Percentiles rank a stretch among this genome's conserved stretches.
Conservation (phyloP, 2,113 vertebrate species). For the Calidris pygmaea region DNA sequence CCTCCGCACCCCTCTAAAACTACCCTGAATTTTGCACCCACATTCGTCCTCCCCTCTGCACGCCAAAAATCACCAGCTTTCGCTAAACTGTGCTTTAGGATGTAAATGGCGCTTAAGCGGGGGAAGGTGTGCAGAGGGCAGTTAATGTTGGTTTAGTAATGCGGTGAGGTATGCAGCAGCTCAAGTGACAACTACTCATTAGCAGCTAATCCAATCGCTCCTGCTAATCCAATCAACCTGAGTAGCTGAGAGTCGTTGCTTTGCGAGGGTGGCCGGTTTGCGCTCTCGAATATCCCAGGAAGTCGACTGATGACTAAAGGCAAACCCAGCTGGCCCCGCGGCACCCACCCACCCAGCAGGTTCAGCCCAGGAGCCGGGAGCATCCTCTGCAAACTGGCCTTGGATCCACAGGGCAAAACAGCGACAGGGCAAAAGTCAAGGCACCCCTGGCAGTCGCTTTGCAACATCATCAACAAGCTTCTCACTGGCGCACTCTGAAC, state of each 20-base stretch:
- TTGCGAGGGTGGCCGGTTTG: background rate
- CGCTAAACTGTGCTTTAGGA: background rate
- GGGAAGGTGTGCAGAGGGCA: background rate
- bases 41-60: background rate
- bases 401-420: fast-evolving
- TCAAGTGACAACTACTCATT: conserved; percentile 37
- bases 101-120: background rate
- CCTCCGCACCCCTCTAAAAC: fast-evolving
- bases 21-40: background rate
- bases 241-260: background rate
- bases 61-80: background rate
- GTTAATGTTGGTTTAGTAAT: background rate
- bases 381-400: background rate
- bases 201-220: conserved; percentile 31
- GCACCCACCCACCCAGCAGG: too few species aligned
- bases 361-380: fast-evolving
- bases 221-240: conserved; percentile 27
- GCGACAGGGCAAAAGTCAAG: background rate
- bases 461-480: background rate
- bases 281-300: background rate
- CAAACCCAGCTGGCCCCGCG: fast-evolving
- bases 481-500: background rate
- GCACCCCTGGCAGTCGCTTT: too few species aligned
- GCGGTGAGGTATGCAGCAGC: background rate
- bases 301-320: background rate